Evolutionary conservation across 2,113 vertebrate species (phyloP).

Genomic region (Psophia crepitans): DNA sequence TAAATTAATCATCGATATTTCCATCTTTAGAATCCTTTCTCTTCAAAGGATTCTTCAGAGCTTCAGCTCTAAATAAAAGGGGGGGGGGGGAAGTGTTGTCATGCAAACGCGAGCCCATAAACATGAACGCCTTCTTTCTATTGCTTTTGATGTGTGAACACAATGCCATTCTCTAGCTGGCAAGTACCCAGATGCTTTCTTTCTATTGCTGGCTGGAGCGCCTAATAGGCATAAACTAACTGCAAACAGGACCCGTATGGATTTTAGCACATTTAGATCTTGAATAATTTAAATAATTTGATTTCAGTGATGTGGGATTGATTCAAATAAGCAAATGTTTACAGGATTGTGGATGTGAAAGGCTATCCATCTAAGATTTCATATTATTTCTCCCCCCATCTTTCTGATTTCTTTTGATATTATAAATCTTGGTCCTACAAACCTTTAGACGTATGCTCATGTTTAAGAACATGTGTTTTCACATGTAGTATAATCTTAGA

Average conservation of each 20-base stretch:
- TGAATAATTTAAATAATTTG: constrained; percentile 77
- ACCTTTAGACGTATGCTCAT: background rate
- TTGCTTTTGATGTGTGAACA: constrained; percentile 56
- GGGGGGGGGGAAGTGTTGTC: background rate
- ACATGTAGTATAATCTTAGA: background rate
- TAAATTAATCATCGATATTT: constrained; percentile 8
- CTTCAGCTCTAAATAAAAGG: background rate
- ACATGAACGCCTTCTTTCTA: background rate
- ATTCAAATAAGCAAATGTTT: constrained; percentile 66
- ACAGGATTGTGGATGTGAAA: background rate
- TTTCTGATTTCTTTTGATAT: background rate
- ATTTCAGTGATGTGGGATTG: constrained; percentile 43
- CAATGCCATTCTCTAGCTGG: constrained; percentile 44
- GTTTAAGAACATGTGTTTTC: background rate
- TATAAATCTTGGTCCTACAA: background rate
- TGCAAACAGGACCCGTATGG: constrained; percentile 49
- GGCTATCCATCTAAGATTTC: background rate
- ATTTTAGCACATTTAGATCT: constrained; percentile 66
- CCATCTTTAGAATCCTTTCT: background rate
- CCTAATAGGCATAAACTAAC: constrained; percentile 66
- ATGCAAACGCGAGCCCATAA: constrained; percentile 30
- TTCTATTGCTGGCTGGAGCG: constrained; percentile 52
- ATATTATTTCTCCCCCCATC: background rate
- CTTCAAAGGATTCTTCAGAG: constrained; percentile 39
- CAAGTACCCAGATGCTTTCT: constrained; percentile 46